Conservation (phyloP, 2,888 invertebrate genomes). For the Thereva nobilitata region DNA sequence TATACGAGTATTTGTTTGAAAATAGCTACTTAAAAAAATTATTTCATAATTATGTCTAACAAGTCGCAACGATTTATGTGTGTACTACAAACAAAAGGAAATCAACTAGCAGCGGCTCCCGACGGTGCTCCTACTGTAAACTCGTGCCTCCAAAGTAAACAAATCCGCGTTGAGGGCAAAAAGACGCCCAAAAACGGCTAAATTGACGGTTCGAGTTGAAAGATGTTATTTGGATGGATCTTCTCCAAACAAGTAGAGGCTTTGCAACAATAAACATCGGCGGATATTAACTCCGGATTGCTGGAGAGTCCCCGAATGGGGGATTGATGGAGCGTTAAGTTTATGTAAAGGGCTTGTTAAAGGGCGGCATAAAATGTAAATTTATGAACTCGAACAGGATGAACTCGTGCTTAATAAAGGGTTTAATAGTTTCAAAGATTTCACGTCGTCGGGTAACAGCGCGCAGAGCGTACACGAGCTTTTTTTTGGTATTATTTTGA, state of each 20-base stretch:
- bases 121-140: conserved; percentile 7
- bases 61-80: too few relatives aligned
- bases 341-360: conserved; percentile 24
- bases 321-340: conserved; percentile 1
- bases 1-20: too few relatives aligned
- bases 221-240: conserved; percentile 30
- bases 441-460: too few relatives aligned
- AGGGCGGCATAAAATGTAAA: conserved; percentile 10
- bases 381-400: conserved; percentile 18
- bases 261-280: conserved; percentile 25
- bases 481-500: too few relatives aligned
- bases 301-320: neutral
- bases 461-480: too few relatives aligned
- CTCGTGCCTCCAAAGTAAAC: conserved; percentile 17
- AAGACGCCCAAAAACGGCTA: conserved; percentile 24
- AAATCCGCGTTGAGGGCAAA: conserved; percentile 10
- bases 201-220: conserved; percentile 32
- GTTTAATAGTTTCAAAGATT: too few relatives aligned
- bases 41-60: too few relatives aligned
- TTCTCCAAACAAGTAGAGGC: conserved; percentile 32
- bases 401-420: too few relatives aligned
- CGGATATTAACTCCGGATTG: conserved; percentile 13
- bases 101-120: neutral
- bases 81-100: too few relatives aligned
- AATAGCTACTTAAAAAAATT: too few relatives aligned